Evolutionary conservation across 2,113 vertebrate genomes (phyloP).

Genomic region (human (Homo sapiens)): DNA sequence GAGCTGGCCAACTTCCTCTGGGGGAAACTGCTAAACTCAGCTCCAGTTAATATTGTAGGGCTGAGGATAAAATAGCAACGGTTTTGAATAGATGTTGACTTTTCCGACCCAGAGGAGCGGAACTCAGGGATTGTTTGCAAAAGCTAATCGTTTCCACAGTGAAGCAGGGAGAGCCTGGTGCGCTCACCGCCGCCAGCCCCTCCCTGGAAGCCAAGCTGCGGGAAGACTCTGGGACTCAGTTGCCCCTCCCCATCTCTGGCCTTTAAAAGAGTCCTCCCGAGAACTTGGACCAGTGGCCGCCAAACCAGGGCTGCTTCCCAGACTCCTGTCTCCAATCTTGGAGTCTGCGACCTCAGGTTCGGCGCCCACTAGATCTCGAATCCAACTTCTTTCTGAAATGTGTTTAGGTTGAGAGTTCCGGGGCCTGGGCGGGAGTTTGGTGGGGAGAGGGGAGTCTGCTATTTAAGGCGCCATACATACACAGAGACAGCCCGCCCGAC

Average conservation of each 20-base stretch:
- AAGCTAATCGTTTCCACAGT: slow-evolving; percentile 48
- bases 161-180: neutral
- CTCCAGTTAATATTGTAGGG: slow-evolving; percentile 55
- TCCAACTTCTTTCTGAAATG: neutral
- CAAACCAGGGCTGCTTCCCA: neutral
- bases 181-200: neutral
- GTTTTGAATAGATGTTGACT: slow-evolving; percentile 57
- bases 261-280: neutral
- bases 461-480: neutral
- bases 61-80: slow-evolving; percentile 25
- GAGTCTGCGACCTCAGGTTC: neutral
- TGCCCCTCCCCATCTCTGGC: neutral
- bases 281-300: neutral
- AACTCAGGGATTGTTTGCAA: slow-evolving; percentile 65
- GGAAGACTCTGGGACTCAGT: neutral
- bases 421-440: neutral
- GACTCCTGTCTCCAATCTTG: neutral
- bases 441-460: neutral
- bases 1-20: neutral
- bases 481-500: neutral
- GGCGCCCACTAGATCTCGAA: neutral
- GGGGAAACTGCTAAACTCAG: slow-evolving; percentile 32
- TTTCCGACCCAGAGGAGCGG: slow-evolving; percentile 64
- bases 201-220: neutral
- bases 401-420: neutral